Evolutionary conservation across 2,797 vertebrate genomes (phyloP), one percentile per base, ranked within the genome.

Genomic region (Halcyon chelicuti): DNA sequence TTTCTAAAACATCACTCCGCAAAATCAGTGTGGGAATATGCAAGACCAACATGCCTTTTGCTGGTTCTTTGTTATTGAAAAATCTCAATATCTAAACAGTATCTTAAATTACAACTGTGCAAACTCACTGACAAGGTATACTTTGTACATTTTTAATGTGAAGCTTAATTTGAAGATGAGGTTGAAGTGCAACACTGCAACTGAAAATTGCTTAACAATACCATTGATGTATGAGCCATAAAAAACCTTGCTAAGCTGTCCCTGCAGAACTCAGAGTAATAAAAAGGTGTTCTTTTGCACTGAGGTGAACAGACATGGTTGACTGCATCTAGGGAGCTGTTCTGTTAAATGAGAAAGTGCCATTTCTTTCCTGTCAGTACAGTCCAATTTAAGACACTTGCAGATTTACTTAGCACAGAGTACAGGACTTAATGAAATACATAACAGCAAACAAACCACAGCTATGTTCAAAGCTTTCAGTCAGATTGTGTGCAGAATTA

Each of bases 201-300:
- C 52, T 93, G 93, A 95, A 97, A 96, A 97, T 95, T 95, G 93
- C 95, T 95, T 97, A 97, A 97, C 96, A 96, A 97, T 96, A 97
- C 85, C 93, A 91, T 58, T 97, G 96, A 97, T 97, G 90, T 97
- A 95, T 96, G 95, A 96, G 94, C 91, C 95, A 96, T 96, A 97
- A 97, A 96, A 97, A 95, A 74, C 85, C 95, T 94, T 71, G 75
- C 94, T 95, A 97, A 97, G 91, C 94, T 97, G 94, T 96, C 95
- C 96, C 96, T 90, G 94, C 96, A 97, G 95, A 97, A 97, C 95
- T 95, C 90, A 1, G 90, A 95, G 95, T 86, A 97, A 97, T 97
- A 96, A 95, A 97, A 96, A 97, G 95, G 95, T 95, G 94, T 95
- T 96, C 95, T 90, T 96, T 93, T 95, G 94, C 94, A 95, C 94